Conservation (phyloP, 2,113 vertebrate species). For the Apeltes quadracus region DNA sequence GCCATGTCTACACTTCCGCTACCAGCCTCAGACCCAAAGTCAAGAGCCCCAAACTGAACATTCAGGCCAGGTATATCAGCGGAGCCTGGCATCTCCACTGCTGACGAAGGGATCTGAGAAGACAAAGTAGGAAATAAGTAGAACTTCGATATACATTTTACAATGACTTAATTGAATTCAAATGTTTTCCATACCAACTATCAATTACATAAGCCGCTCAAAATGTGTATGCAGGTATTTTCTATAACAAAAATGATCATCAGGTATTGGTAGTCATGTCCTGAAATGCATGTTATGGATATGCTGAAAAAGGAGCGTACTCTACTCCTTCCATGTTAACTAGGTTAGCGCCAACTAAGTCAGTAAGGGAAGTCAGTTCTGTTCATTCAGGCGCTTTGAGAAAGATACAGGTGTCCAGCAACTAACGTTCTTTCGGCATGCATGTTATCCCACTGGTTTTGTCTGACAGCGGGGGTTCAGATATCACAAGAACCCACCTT, state of each 20-base stretch:
- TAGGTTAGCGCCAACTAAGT: no score
- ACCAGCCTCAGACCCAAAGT: conserved; percentile 91
- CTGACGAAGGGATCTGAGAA: conserved; percentile 89
- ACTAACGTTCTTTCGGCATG: background rate
- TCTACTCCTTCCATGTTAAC: no score
- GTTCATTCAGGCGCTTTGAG: no score
- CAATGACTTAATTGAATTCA: background rate
- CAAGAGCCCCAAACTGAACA: conserved; percentile 95
- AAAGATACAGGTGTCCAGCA: background rate
- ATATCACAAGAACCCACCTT: conserved; percentile 81
- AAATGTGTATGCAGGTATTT: background rate
- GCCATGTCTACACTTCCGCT: conserved; percentile 80
- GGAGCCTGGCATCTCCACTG: conserved; percentile 96
- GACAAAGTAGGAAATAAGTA: background rate
- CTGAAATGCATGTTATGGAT: background rate
- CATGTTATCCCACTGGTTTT: background rate
- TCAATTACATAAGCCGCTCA: no score
- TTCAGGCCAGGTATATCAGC: conserved; percentile 91
- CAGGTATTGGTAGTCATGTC: background rate
- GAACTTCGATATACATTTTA: background rate
- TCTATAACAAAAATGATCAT: background rate
- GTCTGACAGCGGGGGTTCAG: background rate
- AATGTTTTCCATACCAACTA: background rate
- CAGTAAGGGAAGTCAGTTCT: no score
- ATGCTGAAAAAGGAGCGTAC: background rate